Base-by-base conservation (phyloP, 2,888 invertebrate genomes). In the Clusia tigrina region DNA sequence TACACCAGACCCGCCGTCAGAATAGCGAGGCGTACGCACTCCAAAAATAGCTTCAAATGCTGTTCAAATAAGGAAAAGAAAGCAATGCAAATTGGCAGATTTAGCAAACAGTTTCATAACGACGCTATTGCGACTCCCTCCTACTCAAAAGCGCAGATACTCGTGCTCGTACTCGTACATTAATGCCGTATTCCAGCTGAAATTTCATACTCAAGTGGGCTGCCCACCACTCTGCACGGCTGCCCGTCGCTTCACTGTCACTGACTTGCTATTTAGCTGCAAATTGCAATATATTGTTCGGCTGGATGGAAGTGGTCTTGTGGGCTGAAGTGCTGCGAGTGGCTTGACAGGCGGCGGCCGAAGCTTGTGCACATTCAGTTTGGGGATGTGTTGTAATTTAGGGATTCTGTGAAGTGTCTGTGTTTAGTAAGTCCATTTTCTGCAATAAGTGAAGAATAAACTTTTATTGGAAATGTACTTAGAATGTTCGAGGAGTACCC, bases 11-110 rank as follows among this genome's bases (percentile, higher is more conserved):
- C n/a, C n/a, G n/a, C n/a, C n/a, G n/a, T n/a, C n/a, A n/a, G n/a
- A n/a, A 26, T 57, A 22, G 22, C 54, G 26, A 57, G 25, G 22
- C 18, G 60, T 54, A 32, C 48, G 18, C 32, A 60, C 48, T 55
- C 22, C 32, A 23, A 55, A 60, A 48, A 20, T 48, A 25, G 54
- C 1, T 51, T 32, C 18, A 25, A 54, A 54, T 46, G 42, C 26
- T 20, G 46, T 54, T 60, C 54, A 42, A 60, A 54, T 20, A 54
- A 60, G 60, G 46, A 60, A 63, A 63, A 57, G 64, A 64, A 64
- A 64, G 64, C 64, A 58, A 60, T 64, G 58, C 60, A 64, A 60
- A 58, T 64, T 61, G 58, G 26, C 60, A 48, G 58, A 55, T 64
- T 64, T 53, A 58, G 52, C 48, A 51, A 48, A 48, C n/a, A 20